Conservation (phyloP, 2,888 invertebrate species). For the Stenodera caucasica region DNA sequence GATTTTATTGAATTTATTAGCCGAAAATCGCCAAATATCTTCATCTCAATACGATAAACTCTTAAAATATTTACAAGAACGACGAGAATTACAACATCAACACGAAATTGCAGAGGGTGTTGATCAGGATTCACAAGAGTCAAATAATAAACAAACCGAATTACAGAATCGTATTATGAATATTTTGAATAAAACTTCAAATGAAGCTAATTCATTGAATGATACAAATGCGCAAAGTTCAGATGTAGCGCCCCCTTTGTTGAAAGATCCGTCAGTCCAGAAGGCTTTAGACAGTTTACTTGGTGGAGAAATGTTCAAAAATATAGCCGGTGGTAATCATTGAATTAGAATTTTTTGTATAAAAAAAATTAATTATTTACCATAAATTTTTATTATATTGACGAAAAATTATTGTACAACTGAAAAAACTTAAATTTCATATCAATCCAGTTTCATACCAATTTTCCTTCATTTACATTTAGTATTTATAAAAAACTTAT, state of each 20-base stretch:
- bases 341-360: background rate
- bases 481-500: background rate
- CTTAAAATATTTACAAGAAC: slow-evolving; percentile 71
- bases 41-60: slow-evolving; percentile 79
- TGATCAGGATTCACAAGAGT: slow-evolving; percentile 54
- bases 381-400: slow-evolving; percentile 10
- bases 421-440: background rate
- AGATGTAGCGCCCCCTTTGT: slow-evolving; percentile 55
- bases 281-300: slow-evolving; percentile 74
- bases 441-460: background rate
- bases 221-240: slow-evolving; percentile 40
- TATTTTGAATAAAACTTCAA: slow-evolving; percentile 65
- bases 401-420: background rate
- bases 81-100: slow-evolving; percentile 73
- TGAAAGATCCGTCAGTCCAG: slow-evolving; percentile 77
- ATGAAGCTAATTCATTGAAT: slow-evolving; percentile 47
- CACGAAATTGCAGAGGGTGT: slow-evolving; percentile 72
- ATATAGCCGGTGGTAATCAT: slow-evolving; percentile 46
- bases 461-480: background rate
- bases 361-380: background rate
- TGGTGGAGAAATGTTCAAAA: slow-evolving; percentile 62
- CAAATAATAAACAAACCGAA: slow-evolving; percentile 66
- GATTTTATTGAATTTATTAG: slow-evolving; percentile 75
- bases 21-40: slow-evolving; percentile 78
- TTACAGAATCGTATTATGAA: slow-evolving; percentile 78